A percentile compares a stretch with the other conserved stretches of the same genome.
Evolutionary conservation across 2,113 vertebrate species (phyloP).

Genomic region (Stictonetta naevosa): DNA sequence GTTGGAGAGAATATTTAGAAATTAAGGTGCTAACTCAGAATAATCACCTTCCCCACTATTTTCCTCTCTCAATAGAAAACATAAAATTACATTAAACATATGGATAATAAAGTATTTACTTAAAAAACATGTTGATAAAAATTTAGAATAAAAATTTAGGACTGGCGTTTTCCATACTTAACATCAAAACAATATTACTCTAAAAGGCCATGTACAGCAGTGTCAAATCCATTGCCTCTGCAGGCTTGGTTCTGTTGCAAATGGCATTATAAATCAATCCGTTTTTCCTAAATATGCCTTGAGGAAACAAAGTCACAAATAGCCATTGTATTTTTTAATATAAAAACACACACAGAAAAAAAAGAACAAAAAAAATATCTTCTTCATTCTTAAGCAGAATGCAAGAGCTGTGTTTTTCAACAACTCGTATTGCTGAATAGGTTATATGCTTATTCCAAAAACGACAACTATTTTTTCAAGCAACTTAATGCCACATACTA

Average conservation of each 20-base stretch:
- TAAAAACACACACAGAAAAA: not conserved
- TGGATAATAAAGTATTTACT: slow-evolving; percentile 65
- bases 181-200: not conserved
- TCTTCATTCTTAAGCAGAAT: not conserved
- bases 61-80: slow-evolving; percentile 22
- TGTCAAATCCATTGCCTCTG: not conserved
- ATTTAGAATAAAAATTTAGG: slow-evolving; percentile 43
- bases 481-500: not conserved
- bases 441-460: not conserved
- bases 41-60: slow-evolving; percentile 49
- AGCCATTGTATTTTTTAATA: slow-evolving; percentile 37
- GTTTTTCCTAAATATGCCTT: slow-evolving; percentile 46
- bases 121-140: slow-evolving; percentile 59
- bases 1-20: not conserved
- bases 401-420: not conserved
- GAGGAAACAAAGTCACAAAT: slow-evolving; percentile 38
- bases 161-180: not conserved
- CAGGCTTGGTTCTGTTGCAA: not conserved
- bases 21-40: slow-evolving; percentile 54
- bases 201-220: not conserved
- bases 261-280: slow-evolving; percentile 54
- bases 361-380: not conserved
- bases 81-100: slow-evolving; percentile 55
- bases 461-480: not conserved
- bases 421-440: not conserved